Conservation (phyloP, 2,797 vertebrate species). For the Taeniopygia guttata region DNA sequence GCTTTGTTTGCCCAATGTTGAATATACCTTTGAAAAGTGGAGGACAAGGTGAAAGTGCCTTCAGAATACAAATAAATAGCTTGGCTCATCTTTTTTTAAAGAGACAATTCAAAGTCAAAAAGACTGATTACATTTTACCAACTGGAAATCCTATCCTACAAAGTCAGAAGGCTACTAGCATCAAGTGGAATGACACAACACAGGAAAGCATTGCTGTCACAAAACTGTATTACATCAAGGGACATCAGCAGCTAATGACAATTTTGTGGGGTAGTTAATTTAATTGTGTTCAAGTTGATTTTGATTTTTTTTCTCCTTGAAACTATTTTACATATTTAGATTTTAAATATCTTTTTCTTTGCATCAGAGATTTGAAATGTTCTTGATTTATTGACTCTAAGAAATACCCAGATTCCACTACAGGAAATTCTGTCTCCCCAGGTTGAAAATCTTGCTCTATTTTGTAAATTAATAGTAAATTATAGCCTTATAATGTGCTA, state of each 20-base stretch:
- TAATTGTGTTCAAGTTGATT: not conserved
- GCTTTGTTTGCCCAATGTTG: not conserved
- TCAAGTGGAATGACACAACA: not conserved
- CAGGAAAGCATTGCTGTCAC: not conserved
- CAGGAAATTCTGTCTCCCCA: not conserved
- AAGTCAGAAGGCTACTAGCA: not conserved
- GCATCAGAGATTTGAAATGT: not conserved
- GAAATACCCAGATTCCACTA: not conserved
- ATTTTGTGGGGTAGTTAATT: not conserved
- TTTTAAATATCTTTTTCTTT: not conserved
- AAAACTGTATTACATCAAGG: not conserved
- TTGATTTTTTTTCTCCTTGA: not conserved
- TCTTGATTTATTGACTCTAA: not conserved
- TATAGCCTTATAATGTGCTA: not conserved
- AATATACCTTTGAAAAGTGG: not conserved
- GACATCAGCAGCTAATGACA: not conserved
- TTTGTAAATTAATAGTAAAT: not conserved
- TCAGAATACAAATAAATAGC: not conserved
- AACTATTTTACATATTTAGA: not conserved
- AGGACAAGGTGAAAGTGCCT: not conserved
- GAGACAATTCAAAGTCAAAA: not conserved
- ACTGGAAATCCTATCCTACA: not conserved
- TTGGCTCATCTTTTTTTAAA: not conserved
- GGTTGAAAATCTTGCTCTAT: not conserved
- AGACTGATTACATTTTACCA: not conserved